Evolutionary conservation across 2,113 vertebrate species (phyloP).

Genomic region (Paedocypris sp.): DNA sequence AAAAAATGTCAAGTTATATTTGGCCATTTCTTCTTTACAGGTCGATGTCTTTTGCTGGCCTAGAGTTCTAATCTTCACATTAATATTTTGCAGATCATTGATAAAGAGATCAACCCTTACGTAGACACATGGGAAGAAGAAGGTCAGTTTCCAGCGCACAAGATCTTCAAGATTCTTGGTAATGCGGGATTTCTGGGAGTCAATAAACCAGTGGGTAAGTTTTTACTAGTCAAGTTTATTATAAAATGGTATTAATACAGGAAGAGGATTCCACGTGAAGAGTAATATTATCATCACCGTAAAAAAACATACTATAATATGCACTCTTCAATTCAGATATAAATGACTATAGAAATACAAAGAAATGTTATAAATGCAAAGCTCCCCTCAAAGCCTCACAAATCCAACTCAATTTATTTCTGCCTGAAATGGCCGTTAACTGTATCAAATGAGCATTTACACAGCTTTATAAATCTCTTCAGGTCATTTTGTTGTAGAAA

Average conservation of each 20-base stretch:
- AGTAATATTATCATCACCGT: too few species aligned
- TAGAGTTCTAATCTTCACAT: background rate
- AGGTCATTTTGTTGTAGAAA: constrained; percentile 49
- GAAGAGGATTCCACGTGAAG: too few species aligned
- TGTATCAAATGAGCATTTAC: background rate
- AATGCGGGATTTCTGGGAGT: constrained; percentile 68
- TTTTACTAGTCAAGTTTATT: background rate
- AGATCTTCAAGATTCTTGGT: constrained; percentile 71
- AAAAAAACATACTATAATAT: too few species aligned
- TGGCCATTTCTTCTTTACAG: background rate
- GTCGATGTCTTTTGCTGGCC: too few species aligned
- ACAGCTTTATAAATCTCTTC: constrained; percentile 32
- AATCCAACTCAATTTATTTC: too few species aligned
- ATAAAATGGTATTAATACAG: too few species aligned
- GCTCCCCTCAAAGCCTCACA: too few species aligned
- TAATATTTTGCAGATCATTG: constrained; percentile 57
- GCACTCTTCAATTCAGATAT: too few species aligned
- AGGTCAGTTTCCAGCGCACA: constrained; percentile 67
- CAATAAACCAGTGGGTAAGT: constrained; percentile 67
- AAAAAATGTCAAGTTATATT: background rate
- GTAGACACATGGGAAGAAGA: constrained; percentile 75
- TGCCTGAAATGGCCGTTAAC: too few species aligned
- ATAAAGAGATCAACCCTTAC: constrained; percentile 72
- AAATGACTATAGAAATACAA: too few species aligned
- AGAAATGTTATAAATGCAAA: too few species aligned